Evolutionary conservation across 2,797 vertebrate species (phyloP), one percentile per base, ranked within the genome.

Genomic region (Crax fasciolata): DNA sequence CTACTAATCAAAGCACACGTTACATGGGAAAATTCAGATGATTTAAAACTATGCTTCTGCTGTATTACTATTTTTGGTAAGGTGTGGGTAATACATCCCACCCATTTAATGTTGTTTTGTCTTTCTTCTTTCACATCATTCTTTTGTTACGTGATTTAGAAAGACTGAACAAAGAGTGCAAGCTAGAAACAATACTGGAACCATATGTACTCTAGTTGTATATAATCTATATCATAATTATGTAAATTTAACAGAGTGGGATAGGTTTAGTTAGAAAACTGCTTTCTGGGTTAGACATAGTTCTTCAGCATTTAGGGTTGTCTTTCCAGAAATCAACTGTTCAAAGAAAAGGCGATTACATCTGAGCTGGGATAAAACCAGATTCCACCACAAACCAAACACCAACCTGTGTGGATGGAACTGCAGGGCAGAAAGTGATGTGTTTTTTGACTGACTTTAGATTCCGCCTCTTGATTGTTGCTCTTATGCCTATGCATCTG

Each of bases 401-500:
- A 81, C 71, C 90, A 68, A 43, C 24, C 46, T 75, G 83, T 94
- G 52, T 75, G 35, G 87, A 13, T 87, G 39, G 77, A 93, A 73
- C 18, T 49, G 28, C 1, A 2, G 35, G 25, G 66, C 24, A 85
- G 58, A 78, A 94, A 88, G 48, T 61, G 15, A 52, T 46, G 19
- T 20, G 3, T 30, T 5, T 85, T 70, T 54, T 75, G 2, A 51
- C 65, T 73, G 27, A 4, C 72, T 84, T 41, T 43, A 11, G 8
- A 71, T 91, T 77, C 8, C 68, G 24, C 71, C 75, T 84, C 68
- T 71, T 66, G 38, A 78, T 90, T 85, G 57, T 61, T 59, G 74
- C 76, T 85, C 96, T 95, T 95, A 65, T 35, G 5, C 68, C 38
- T 73, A 28, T 89, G 52, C 57, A 84, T 91, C 79, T 96, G 90